Percentiles rank a stretch among this genome's conserved stretches.
phyloP scores from a whole-genome alignment of 2,797 vertebrate species.

The Leptodactylus fallax region DNA sequence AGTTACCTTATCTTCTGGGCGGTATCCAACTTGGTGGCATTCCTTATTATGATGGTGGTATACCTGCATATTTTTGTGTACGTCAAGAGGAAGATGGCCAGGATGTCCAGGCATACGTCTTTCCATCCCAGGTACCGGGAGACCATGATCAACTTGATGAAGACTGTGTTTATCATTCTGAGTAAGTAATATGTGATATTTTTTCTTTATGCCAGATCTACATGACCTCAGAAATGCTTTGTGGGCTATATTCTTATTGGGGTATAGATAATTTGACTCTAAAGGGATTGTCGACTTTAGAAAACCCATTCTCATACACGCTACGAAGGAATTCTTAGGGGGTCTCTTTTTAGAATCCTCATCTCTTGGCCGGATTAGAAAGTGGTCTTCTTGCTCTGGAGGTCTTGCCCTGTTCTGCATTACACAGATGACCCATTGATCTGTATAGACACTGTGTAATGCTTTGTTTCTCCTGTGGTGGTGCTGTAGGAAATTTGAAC shows the following conservation, averaged over 20 bases:
- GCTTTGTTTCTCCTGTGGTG: no score
- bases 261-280: no score
- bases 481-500: not conserved
- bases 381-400: no score
- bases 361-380: not conserved
- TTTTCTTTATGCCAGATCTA: not conserved
- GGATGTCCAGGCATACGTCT: conserved; percentile 88
- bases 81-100: conserved; percentile 83
- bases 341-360: not conserved
- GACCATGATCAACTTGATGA: conserved; percentile 90
- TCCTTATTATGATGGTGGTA: conserved; percentile 87
- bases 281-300: no score
- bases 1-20: conserved; percentile 93
- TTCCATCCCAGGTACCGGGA: conserved; percentile 82
- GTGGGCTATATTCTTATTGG: no score
- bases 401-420: no score
- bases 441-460: no score
- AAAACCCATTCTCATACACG: no score
- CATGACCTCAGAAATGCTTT: no score
- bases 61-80: conserved; percentile 91
- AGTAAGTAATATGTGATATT: conserved; percentile 78
- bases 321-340: no score
- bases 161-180: conserved; percentile 91
- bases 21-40: conserved; percentile 87
- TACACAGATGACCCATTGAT: no score